These are phyloP conservation scores for Danio choprae DNA, from an alignment of 2,797 vertebrate genomes.

Conservation along the genomic window DNA sequence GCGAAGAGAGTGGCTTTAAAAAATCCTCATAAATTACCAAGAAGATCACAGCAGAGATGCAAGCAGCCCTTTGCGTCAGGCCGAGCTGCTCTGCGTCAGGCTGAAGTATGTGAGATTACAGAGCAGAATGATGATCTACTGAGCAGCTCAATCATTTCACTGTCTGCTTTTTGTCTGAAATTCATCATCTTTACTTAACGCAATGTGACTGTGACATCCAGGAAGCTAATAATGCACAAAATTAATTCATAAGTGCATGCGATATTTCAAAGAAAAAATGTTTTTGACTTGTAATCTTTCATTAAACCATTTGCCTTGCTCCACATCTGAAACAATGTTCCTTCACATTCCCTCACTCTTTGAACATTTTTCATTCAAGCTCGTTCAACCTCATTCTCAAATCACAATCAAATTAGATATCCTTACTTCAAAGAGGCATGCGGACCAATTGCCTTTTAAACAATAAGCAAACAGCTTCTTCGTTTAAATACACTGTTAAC, in stretches of 20 bases:
- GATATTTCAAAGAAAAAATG: background rate
- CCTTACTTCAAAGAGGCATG: no score
- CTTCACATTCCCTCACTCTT: background rate
- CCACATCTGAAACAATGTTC: background rate
- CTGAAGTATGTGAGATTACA: constrained; percentile 3
- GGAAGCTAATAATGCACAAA: background rate
- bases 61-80: constrained; percentile 17
- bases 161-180: background rate
- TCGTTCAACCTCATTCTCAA: no score
- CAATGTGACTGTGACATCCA: background rate
- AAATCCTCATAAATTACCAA: constrained; percentile 12
- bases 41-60: constrained; percentile 36
- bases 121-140: background rate
- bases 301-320: background rate
- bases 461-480: no score
- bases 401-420: background rate
- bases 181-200: background rate
- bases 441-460: no score
- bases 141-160: background rate
- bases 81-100: constrained; percentile 22
- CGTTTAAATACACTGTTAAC: no score
- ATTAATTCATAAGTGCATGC: background rate
- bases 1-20: constrained; percentile 13
- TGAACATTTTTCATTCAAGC: no score
- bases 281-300: background rate